These are phyloP conservation scores for Amphibalanus amphitrite DNA, from an alignment of 1,140 invertebrate genomes.

Conservation along the genomic window DNA sequence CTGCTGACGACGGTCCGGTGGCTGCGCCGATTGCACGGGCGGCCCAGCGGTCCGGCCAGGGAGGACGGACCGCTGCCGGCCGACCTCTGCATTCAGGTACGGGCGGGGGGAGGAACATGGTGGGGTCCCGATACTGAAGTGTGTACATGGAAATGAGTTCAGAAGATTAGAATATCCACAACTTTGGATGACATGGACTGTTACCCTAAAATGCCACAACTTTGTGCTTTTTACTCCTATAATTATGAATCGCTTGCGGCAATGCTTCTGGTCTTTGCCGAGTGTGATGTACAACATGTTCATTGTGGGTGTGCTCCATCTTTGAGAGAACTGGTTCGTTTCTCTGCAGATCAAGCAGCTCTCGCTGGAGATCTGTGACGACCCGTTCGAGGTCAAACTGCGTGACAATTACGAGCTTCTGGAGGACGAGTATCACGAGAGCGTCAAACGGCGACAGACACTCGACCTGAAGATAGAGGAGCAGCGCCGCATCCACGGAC, in stretches of 20 bases:
- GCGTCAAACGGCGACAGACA: slow-evolving; percentile 73
- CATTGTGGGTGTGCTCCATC: too few species aligned
- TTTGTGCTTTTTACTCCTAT: too few species aligned
- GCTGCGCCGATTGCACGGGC: slow-evolving; percentile 64
- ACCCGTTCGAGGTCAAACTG: slow-evolving; percentile 93
- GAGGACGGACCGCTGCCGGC: slow-evolving; percentile 49
- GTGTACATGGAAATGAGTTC: too few species aligned
- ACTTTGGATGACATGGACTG: too few species aligned
- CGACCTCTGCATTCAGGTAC: slow-evolving; percentile 72
- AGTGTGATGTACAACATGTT: too few species aligned
- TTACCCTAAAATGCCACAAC: too few species aligned
- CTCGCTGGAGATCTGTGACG: slow-evolving; percentile 73
- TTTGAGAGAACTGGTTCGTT: too few species aligned
- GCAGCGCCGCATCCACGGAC: slow-evolving; percentile 55
- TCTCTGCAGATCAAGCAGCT: background rate
- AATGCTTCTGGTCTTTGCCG: too few species aligned
- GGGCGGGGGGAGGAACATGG: too few species aligned
- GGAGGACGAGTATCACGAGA: slow-evolving; percentile 92
- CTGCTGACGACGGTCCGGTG: slow-evolving; percentile 79
- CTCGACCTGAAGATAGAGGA: slow-evolving; percentile 71
- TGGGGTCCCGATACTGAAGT: too few species aligned
- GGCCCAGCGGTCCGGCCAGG: slow-evolving; percentile 47
- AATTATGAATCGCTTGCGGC: too few species aligned
- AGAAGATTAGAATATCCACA: too few species aligned
- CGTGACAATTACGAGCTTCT: slow-evolving; percentile 88